Evolutionary conservation across 2,113 vertebrate genomes (phyloP), one percentile per base, ranked within the genome.

Genomic region (Megaceryle torquata): DNA sequence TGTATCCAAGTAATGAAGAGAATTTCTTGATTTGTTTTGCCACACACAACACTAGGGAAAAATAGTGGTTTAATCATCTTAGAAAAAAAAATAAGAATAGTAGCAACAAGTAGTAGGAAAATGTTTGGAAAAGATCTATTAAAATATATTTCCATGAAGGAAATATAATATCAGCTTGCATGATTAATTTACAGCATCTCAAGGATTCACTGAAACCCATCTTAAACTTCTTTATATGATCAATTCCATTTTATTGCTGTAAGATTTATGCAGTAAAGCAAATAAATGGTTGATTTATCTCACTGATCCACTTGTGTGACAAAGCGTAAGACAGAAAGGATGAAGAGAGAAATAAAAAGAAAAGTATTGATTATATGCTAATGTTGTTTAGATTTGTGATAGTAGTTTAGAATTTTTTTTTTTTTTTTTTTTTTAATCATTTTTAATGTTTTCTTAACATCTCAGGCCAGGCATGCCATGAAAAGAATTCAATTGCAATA

Each of bases 251-350:
- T 96, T 96, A 95, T 59, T 93, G 76, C 51, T 75, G 9, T 90
- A 68, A 94, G 88, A 95, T 96, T 96, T 94, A 95, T 90, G 76
- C 72, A 94, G 60, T 90, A 94, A 81, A 86, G 29, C 46, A 90
- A 95, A 91, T 86, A 96, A 96, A 93, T 67, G 53, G 51, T 90
- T 96, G 94, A 94, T 96, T 96, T 88, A 91, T 95, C 56, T 91
- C 57, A 74, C 39, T 75, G n/a, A 82, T 93, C 60, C 33, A 56
- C 60, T 74, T 91, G 26, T 70, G 37, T 83, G 51, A 88, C 79
- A 94, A 91, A 91, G 29, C 64, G 71, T 64, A 60, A 50, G 63
- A 65, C 37, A 75, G 48, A 92, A 89, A 70, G 13, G 26, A 74
- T 64, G n/a, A 65, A 77, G 31, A 91, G 33, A 86, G 75, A 89